Percentiles rank a stretch among this genome's conserved stretches.
These are phyloP conservation scores for Parochlus steinenii DNA, from an alignment of 2,888 invertebrate species.

Conservation along the genomic window DNA sequence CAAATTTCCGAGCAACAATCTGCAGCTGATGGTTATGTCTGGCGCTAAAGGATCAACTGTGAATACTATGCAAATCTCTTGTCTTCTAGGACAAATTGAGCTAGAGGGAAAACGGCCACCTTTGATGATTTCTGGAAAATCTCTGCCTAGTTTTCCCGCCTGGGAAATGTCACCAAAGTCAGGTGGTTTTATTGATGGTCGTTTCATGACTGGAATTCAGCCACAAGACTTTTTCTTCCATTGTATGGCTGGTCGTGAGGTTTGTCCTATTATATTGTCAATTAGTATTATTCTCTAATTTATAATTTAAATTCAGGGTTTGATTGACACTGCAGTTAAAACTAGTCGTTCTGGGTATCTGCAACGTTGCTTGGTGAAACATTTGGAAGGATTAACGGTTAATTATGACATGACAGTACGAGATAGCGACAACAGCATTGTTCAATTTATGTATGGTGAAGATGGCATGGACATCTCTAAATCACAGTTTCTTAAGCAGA, in stretches of 20 bases:
- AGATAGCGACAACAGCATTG: conserved; percentile 81
- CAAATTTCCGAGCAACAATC: conserved; percentile 84
- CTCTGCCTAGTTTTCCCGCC: conserved; percentile 78
- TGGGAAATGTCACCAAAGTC: conserved; percentile 81
- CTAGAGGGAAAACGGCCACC: conserved; percentile 95
- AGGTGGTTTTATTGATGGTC: conserved; percentile 90
- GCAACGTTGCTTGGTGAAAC: conserved; percentile 92
- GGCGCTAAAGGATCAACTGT: conserved; percentile 98
- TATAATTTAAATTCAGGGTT: conserved; percentile 39
- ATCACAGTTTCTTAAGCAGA: conserved; percentile 61
- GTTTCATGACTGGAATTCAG: conserved; percentile 96
- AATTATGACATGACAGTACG: conserved; percentile 90
- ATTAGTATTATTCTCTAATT: conserved; percentile 10
- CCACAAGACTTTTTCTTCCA: conserved; percentile 99
- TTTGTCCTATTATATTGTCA: conserved; percentile 21
- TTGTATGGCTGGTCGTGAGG: conserved; percentile 99
- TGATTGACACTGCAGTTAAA: conserved; percentile 99
- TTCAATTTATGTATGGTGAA: conserved; percentile 90
- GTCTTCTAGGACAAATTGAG: conserved; percentile 93
- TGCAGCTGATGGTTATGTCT: conserved; percentile 97
- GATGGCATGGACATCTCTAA: conserved; percentile 83
- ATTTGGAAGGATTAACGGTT: conserved; percentile 87
- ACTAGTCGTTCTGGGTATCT: conserved; percentile 97
- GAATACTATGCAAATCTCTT: conserved; percentile 97
- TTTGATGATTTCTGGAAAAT: conserved; percentile 81